Evolutionary conservation across 2,888 invertebrate genomes (phyloP), one percentile per base, ranked within the genome.

Genomic region (Drosophila greeni): DNA sequence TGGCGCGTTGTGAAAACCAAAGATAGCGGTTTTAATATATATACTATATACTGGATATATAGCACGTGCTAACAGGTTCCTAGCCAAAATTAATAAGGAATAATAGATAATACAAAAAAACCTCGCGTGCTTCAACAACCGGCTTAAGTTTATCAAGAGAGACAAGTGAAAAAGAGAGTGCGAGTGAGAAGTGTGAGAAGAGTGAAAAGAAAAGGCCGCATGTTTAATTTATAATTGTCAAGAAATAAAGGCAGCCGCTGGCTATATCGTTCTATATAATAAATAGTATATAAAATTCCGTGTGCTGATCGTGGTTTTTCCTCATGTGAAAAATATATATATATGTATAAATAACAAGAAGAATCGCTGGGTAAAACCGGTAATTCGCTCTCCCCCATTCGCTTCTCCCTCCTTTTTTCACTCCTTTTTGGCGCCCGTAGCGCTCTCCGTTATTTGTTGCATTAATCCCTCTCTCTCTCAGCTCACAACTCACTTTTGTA

Each of bases 351-450:
- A 36, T 33, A n/a, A 26, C 37, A 49, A 49, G 55, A 47, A 48
- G 47, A 62, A 37, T 47, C 31, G 31, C 47, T 59, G 20, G 31
- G 8, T 24, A 34, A 71, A 79, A 83, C 79, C 84, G 79, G 79
- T 79, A 79, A 81, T 66, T 69, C 52, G 37, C 58, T 72, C 31
- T 42, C 20, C 34, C 26, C 24, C 14, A 20, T 53, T 20, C 20
- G 45, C 23, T 70, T 51, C 31, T 33, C 24, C 37, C 24, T 33
- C 62, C 58, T 57, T 64, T 65, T 57, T 48, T 60, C 48, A 40
- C 58, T 53, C 29, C 29, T 53, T 29, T 74, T 67, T 67, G 66
- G 58, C 66, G 74, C 57, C 60, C 37, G 42, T 23, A 16, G 20
- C 55, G 45, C 20, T 58, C 58, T 51, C 58, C 49, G 49, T 42